phyloP scores from a whole-genome alignment of 2,888 invertebrate species.

The Heliconius aoede region DNA sequence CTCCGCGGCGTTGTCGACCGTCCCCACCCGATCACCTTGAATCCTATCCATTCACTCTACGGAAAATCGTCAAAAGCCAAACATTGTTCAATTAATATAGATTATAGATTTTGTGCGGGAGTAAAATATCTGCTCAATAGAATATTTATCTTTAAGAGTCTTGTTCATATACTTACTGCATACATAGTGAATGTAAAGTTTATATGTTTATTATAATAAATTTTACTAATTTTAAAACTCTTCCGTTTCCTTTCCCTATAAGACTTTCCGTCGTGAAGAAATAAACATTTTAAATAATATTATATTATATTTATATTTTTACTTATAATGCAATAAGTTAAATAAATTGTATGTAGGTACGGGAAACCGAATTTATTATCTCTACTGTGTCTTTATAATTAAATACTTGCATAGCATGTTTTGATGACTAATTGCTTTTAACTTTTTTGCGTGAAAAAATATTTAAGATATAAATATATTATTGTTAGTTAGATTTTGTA shows the following conservation, averaged over 20 bases:
- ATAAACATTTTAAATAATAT: no score
- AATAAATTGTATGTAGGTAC: neutral
- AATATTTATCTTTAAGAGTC: neutral
- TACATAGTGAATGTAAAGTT: neutral
- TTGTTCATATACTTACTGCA: neutral
- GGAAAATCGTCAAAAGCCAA: conserved; percentile 44
- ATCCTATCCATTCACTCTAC: conserved; percentile 54
- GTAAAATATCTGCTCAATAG: neutral
- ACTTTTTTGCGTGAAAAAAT: neutral
- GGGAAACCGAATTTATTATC: no score
- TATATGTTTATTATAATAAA: neutral
- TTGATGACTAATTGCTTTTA: neutral
- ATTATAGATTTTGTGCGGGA: conserved; percentile 10
- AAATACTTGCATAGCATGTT: no score
- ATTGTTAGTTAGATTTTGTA: neutral
- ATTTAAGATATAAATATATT: neutral
- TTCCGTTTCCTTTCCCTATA: no score
- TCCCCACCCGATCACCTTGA: conserved; percentile 71
- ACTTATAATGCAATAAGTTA: neutral
- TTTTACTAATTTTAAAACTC: no score
- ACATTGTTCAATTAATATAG: conserved; percentile 13
- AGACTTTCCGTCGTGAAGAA: no score
- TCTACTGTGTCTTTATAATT: no score
- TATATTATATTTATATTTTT: no score
- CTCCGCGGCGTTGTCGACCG: conserved; percentile 66